These are phyloP conservation scores for Gambusia affinis DNA, from an alignment of 2,113 vertebrate species.

Conservation along the genomic window DNA sequence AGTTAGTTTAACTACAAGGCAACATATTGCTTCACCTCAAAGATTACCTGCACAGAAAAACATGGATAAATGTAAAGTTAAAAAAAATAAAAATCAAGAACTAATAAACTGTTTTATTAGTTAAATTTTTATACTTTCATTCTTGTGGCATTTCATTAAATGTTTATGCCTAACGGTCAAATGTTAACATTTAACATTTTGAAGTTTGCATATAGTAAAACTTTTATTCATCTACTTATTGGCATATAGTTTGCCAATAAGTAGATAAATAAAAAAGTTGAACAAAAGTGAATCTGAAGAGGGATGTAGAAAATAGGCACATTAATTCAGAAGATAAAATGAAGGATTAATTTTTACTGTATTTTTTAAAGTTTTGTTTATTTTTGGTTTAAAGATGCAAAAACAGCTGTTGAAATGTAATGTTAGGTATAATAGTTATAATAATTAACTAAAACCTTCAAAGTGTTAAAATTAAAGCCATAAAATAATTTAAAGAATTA, in stretches of 20 bases:
- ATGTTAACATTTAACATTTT: too few relatives aligned
- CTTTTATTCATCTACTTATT: too few relatives aligned
- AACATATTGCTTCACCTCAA: conserved; percentile 72
- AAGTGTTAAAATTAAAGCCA: not conserved
- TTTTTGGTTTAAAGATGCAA: too few relatives aligned
- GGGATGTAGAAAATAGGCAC: not conserved
- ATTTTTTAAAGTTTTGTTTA: not conserved
- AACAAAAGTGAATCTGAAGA: too few relatives aligned
- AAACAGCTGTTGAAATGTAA: not conserved
- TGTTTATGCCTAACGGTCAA: too few relatives aligned
- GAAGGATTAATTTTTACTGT: not conserved
- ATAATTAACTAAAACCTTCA: not conserved
- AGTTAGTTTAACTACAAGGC: conserved; percentile 73
- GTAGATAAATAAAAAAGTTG: too few relatives aligned
- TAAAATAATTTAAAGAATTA: not conserved
- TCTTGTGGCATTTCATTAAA: too few relatives aligned
- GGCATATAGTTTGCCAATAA: too few relatives aligned
- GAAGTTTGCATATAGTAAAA: too few relatives aligned
- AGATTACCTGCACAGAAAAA: conserved; percentile 61
- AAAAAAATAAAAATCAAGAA: conserved; percentile 46
- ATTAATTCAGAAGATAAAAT: not conserved
- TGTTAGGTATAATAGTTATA: not conserved
- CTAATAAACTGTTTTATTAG: not conserved
- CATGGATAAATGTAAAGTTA: conserved; percentile 43
- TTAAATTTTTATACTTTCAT: too few relatives aligned